phyloP scores from a whole-genome alignment of 2,113 vertebrate genomes.

The Daubentonia madagascariensis region DNA sequence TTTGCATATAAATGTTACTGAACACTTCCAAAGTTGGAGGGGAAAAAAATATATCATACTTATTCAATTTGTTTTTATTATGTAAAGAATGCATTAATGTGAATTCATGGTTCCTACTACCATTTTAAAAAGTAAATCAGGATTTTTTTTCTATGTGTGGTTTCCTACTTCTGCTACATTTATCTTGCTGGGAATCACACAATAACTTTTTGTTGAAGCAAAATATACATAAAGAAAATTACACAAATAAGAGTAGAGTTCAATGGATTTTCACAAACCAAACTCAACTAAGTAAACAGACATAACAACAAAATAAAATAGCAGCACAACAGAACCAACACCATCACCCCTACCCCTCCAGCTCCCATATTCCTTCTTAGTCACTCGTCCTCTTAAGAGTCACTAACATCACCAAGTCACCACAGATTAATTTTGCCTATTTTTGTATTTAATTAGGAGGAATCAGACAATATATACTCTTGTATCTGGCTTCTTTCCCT shows the following conservation, averaged over 20 bases:
- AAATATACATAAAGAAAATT: background rate
- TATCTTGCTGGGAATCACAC: background rate
- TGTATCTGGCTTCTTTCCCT: background rate
- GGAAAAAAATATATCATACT: background rate
- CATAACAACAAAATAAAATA: background rate
- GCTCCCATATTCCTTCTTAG: background rate
- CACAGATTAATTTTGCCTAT: background rate
- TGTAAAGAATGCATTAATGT: background rate
- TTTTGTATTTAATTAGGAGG: background rate
- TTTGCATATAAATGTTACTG: background rate
- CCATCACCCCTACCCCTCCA: rapidly evolving
- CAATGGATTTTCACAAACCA: background rate
- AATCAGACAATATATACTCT: background rate
- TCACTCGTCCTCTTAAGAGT: background rate
- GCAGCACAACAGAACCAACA: background rate
- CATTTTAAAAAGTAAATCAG: background rate
- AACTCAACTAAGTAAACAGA: background rate
- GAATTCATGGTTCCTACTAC: background rate
- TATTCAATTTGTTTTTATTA: background rate
- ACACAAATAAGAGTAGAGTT: background rate
- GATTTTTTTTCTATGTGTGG: background rate
- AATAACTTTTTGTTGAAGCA: background rate
- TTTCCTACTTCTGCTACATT: background rate
- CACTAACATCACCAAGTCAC: background rate
- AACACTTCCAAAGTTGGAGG: background rate